Percentiles rank a stretch among this genome's conserved stretches.
Evolutionary conservation across 2,888 invertebrate species (phyloP).

Genomic region (Tineola bisselliella): DNA sequence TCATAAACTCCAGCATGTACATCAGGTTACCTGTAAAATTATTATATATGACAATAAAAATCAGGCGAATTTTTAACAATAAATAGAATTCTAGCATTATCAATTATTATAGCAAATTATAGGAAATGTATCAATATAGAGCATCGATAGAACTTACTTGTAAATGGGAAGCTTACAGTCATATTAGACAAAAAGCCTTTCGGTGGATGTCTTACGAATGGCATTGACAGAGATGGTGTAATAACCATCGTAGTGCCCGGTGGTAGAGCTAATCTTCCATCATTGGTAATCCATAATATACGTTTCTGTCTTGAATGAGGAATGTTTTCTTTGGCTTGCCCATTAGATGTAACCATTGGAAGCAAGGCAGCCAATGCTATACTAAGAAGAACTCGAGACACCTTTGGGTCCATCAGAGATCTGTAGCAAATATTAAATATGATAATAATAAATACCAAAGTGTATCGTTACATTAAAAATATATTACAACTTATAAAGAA

Average conservation of each 20-base stretch:
- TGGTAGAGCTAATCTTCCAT: conserved; percentile 83
- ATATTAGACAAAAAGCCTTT: conserved; percentile 86
- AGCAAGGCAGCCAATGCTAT: conserved; percentile 54
- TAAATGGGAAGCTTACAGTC: conserved; percentile 84
- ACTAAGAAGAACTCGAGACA: conserved; percentile 53
- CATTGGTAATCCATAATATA: conserved; percentile 86
- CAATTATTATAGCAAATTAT: too few relatives aligned
- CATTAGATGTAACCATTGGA: conserved; percentile 48
- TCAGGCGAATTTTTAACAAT: too few relatives aligned
- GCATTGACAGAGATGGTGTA: conserved; percentile 82
- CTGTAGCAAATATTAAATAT: too few relatives aligned
- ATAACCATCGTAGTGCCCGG: conserved; percentile 84
- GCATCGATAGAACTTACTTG: conserved; percentile 73
- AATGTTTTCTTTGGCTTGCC: conserved; percentile 47
- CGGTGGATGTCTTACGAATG: conserved; percentile 85
- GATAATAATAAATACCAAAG: conserved; percentile 2
- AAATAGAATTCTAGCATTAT: too few relatives aligned
- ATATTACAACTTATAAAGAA: too few relatives aligned
- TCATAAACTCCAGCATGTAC: conserved; percentile 35
- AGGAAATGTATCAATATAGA: too few relatives aligned
- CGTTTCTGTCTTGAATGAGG: conserved; percentile 83
- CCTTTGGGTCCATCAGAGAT: conserved; percentile 50
- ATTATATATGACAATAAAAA: conserved; percentile 15
- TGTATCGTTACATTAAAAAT: neutral
- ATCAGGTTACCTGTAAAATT: conserved; percentile 42